Percentiles rank a stretch among this genome's conserved stretches.
Evolutionary conservation across 1,140 invertebrate genomes (phyloP).

Genomic region (Saxidomus purpurata): DNA sequence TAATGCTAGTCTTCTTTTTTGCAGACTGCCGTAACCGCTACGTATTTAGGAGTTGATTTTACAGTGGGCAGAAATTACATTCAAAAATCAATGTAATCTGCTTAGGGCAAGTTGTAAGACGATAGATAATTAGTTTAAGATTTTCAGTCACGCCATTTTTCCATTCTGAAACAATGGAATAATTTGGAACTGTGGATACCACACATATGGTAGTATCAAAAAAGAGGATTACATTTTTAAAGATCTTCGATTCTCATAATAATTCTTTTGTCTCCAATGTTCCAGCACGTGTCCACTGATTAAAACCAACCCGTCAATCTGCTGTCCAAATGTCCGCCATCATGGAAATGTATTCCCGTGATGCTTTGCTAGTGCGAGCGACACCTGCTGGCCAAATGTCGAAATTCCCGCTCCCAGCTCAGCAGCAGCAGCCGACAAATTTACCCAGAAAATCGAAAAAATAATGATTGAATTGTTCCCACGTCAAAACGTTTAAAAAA

Average conservation of each 20-base stretch:
- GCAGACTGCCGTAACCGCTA: too few species aligned
- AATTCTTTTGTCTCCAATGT: conserved; percentile 54
- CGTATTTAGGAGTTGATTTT: background rate
- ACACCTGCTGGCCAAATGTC: conserved; percentile 65
- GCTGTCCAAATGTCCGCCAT: conserved; percentile 65
- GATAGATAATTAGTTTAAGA: conserved; percentile 51
- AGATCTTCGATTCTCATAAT: conserved; percentile 35
- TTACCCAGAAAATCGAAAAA: conserved; percentile 3
- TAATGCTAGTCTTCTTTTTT: too few species aligned
- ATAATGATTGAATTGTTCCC: conserved; percentile 1
- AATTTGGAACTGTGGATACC: conserved; percentile 25
- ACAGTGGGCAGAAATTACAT: background rate
- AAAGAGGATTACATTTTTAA: conserved; percentile 56
- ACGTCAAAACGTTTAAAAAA: background rate
- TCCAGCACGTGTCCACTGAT: conserved; percentile 56
- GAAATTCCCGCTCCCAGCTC: conserved; percentile 39
- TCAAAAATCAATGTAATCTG: conserved; percentile 23
- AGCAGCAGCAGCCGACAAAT: conserved; percentile 31
- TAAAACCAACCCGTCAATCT: conserved; percentile 45
- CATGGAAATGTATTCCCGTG: conserved; percentile 58
- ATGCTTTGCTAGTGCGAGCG: conserved; percentile 56
- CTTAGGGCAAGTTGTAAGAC: conserved; percentile 4
- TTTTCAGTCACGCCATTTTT: conserved; percentile 55
- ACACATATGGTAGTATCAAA: conserved; percentile 56
- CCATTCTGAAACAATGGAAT: conserved; percentile 31